A percentile compares a stretch with the other conserved stretches of the same genome.
These are phyloP conservation scores for Helostoma temminkii DNA, from an alignment of 2,797 vertebrate genomes.

Conservation along the genomic window DNA sequence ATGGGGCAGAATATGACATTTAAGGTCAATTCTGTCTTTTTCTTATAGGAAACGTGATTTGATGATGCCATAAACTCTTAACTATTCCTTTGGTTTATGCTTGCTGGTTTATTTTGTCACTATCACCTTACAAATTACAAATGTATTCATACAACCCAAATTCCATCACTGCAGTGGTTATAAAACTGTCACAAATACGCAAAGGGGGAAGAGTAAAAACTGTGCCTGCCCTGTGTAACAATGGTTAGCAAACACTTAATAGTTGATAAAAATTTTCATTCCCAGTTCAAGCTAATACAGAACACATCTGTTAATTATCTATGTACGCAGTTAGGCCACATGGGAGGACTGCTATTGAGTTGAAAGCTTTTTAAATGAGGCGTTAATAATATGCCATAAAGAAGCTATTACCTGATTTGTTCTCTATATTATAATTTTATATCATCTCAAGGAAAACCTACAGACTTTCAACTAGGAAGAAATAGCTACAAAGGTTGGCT, in stretches of 20 bases:
- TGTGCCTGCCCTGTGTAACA: slow-evolving; percentile 31
- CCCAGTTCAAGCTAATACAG: slow-evolving; percentile 52
- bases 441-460: slow-evolving; percentile 37
- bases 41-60: slow-evolving; percentile 17
- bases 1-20: slow-evolving; percentile 6
- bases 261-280: slow-evolving; percentile 54
- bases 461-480: slow-evolving; percentile 31
- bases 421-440: slow-evolving; percentile 59
- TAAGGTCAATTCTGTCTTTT: neutral
- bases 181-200: slow-evolving; percentile 22
- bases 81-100: slow-evolving; percentile 10
- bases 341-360: slow-evolving; percentile 55
- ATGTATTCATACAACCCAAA: slow-evolving; percentile 53
- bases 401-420: slow-evolving; percentile 70
- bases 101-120: slow-evolving; percentile 35
- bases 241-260: slow-evolving; percentile 56
- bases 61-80: slow-evolving; percentile 37
- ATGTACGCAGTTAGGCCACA: slow-evolving; percentile 56
- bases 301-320: slow-evolving; percentile 67
- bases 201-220: slow-evolving; percentile 25
- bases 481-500: slow-evolving; percentile 35
- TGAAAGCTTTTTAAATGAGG: slow-evolving; percentile 70
- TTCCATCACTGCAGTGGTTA: neutral
- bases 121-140: slow-evolving; percentile 50
- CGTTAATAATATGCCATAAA: slow-evolving; percentile 66